Conservation (phyloP, 2,113 vertebrate genomes). For the Dipodomys spectabilis region DNA sequence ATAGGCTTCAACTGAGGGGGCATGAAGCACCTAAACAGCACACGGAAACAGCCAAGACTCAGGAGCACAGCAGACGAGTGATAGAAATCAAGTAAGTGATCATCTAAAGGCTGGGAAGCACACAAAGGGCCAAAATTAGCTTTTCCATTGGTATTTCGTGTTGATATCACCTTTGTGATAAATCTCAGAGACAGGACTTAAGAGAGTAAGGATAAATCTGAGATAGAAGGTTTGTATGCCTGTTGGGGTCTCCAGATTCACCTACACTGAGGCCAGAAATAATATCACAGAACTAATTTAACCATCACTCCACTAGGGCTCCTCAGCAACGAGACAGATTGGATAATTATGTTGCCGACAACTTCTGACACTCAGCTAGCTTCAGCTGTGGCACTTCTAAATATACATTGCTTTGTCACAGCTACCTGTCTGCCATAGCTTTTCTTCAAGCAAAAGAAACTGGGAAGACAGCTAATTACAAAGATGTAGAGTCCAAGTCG, state of each 20-base stretch:
- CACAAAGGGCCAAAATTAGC: slow-evolving; percentile 36
- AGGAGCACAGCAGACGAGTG: slow-evolving; percentile 37
- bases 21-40: slow-evolving; percentile 52
- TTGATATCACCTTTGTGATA: slow-evolving; percentile 60
- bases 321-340: slow-evolving; percentile 41
- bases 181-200: background rate
- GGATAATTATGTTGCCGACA: slow-evolving; percentile 58
- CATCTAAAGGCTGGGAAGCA: background rate
- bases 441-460: slow-evolving; percentile 58
- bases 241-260: slow-evolving; percentile 30
- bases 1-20: slow-evolving; percentile 13
- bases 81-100: slow-evolving; percentile 49
- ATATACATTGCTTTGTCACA: slow-evolving; percentile 47
- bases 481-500: slow-evolving; percentile 2
- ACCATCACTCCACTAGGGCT: slow-evolving; percentile 59
- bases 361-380: slow-evolving; percentile 57
- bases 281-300: slow-evolving; percentile 69
- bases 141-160: slow-evolving; percentile 49
- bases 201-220: too few relatives aligned
- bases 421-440: slow-evolving; percentile 31
- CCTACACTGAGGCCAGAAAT: slow-evolving; percentile 67
- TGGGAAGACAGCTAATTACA: slow-evolving; percentile 3
- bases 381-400: slow-evolving; percentile 62
- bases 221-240: slow-evolving; percentile 17
- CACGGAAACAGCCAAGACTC: background rate